Evolutionary conservation across 2,888 invertebrate species (phyloP).

Genomic region (Sepioteuthis lessoniana): DNA sequence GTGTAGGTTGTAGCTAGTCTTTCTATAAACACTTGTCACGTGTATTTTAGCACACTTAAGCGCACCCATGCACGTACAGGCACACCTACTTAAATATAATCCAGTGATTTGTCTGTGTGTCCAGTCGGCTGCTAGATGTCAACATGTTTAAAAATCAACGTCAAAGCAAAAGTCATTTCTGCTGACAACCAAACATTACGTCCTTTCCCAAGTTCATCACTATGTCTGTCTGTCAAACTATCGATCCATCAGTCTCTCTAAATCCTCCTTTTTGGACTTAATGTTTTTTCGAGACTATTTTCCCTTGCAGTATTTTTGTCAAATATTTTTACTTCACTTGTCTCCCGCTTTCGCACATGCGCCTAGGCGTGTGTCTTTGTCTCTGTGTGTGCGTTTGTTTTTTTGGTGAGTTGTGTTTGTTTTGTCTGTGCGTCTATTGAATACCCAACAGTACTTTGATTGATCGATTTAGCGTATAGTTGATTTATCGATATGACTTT

Average conservation of each 20-base stretch:
- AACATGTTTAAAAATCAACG: background rate
- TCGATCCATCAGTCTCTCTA: background rate
- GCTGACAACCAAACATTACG: constrained; percentile 5
- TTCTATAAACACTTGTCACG: too few relatives aligned
- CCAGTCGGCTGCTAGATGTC: background rate
- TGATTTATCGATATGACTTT: background rate
- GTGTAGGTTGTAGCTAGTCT: too few relatives aligned
- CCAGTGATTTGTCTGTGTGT: background rate
- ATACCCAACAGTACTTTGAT: background rate
- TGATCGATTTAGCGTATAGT: background rate
- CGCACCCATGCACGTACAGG: too few relatives aligned
- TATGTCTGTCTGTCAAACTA: background rate
- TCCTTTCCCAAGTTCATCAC: background rate
- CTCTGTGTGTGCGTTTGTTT: too few relatives aligned
- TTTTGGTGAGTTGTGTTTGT: background rate
- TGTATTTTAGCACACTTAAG: too few relatives aligned
- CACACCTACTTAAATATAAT: too few relatives aligned
- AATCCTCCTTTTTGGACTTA: background rate
- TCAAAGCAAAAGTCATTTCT: background rate
- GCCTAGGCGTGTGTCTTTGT: too few relatives aligned
- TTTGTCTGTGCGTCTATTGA: background rate
- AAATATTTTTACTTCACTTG: background rate
- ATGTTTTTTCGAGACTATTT: background rate
- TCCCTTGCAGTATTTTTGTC: background rate
- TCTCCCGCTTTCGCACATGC: too few relatives aligned